Evolutionary conservation across 2,113 vertebrate species (phyloP).

Genomic region (Nesoenas mayeri): DNA sequence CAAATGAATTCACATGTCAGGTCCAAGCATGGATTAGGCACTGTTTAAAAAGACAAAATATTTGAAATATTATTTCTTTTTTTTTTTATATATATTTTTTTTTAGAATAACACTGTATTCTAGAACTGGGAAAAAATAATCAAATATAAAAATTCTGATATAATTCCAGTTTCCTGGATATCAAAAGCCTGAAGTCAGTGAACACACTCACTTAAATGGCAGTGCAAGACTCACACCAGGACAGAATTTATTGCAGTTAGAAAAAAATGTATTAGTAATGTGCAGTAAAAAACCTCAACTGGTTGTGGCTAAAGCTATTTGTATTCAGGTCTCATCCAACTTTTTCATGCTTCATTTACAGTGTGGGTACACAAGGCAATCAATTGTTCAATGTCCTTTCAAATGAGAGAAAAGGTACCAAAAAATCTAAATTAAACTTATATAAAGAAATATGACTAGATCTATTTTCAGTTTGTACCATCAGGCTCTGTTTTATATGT

Average conservation of each 20-base stretch:
- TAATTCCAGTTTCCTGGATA: background rate
- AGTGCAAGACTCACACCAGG: background rate
- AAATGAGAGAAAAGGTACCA: background rate
- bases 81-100: background rate
- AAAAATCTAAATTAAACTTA: background rate
- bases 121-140: background rate
- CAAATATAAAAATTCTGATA: background rate
- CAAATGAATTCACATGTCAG: constrained; percentile 94
- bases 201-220: background rate
- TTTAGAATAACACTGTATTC: background rate
- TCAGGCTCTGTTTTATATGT: background rate
- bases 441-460: background rate
- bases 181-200: background rate
- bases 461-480: background rate
- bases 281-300: background rate
- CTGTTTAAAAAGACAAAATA: constrained; percentile 69
- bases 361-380: background rate
- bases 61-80: background rate
- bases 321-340: background rate
- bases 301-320: background rate
- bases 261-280: background rate
- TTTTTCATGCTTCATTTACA: background rate
- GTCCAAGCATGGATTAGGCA: constrained; percentile 89
- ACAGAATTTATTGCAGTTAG: background rate
- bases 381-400: background rate